phyloP scores from a whole-genome alignment of 2,797 vertebrate genomes.

The Cygnus olor region DNA sequence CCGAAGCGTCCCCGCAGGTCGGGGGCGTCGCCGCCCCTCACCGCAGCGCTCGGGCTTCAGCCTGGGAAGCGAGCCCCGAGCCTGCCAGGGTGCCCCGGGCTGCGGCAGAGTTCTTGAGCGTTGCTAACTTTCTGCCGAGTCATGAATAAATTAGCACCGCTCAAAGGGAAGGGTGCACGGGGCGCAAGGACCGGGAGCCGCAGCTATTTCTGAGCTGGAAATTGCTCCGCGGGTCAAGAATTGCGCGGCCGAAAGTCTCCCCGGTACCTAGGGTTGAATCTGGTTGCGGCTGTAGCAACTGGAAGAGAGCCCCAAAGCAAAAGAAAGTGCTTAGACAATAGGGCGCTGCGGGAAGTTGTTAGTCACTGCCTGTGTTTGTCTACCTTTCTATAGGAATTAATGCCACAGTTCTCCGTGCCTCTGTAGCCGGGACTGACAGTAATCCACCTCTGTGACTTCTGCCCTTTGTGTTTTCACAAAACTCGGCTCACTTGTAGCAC shows the following conservation, averaged over 20 bases:
- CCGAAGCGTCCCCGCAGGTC: too few species aligned
- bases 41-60: not conserved
- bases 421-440: constrained; percentile 71
- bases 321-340: constrained; percentile 68
- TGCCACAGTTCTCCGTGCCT: constrained; percentile 57
- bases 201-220: not conserved
- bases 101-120: not conserved
- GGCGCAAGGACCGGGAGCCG: not conserved
- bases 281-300: constrained; percentile 41
- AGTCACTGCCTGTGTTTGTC: constrained; percentile 70
- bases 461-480: constrained; percentile 70
- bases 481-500: constrained; percentile 65
- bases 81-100: not conserved
- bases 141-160: not conserved
- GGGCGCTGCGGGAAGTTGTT: constrained; percentile 68
- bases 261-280: constrained; percentile 43
- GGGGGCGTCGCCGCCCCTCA: too few species aligned
- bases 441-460: constrained; percentile 78
- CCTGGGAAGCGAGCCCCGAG: not conserved
- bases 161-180: not conserved
- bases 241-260: not conserved
- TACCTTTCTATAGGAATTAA: constrained; percentile 79
- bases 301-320: constrained; percentile 49
- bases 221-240: not conserved
- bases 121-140: constrained; percentile 29